Conservation (phyloP, 2,113 vertebrate genomes). For the Thalassoma bifasciatum region DNA sequence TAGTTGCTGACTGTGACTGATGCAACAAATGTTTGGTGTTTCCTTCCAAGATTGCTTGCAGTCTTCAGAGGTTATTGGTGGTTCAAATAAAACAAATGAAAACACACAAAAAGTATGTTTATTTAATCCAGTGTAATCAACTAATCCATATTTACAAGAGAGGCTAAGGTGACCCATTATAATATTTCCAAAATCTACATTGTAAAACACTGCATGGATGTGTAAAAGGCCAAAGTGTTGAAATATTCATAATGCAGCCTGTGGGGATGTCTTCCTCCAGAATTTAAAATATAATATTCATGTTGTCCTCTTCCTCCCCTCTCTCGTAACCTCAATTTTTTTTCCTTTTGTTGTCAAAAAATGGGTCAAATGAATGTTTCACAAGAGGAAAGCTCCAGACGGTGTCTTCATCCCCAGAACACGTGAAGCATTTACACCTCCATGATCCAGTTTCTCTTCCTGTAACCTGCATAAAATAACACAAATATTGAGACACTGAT, state of each 20-base stretch:
- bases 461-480: not conserved
- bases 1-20: too few species aligned
- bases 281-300: slow-evolving; percentile 73
- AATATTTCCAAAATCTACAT: slow-evolving; percentile 20
- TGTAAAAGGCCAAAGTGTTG: slow-evolving; percentile 38
- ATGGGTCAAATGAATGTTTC: slow-evolving; percentile 56
- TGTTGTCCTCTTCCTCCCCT: slow-evolving; percentile 45
- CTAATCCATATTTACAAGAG: not conserved
- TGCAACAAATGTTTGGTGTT: too few species aligned
- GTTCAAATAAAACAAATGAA: not conserved
- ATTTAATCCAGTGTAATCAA: not conserved
- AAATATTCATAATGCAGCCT: slow-evolving; percentile 67
- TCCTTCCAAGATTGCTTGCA: too few species aligned
- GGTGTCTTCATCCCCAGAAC: slow-evolving; percentile 7
- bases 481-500: not conserved
- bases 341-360: slow-evolving; percentile 49
- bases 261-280: slow-evolving; percentile 41
- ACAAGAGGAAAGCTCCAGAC: slow-evolving; percentile 5
- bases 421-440: slow-evolving; percentile 3
- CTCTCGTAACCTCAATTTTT: slow-evolving; percentile 37
- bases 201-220: slow-evolving; percentile 22
- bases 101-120: not conserved
- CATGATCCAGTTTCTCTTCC: not conserved
- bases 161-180: not conserved
- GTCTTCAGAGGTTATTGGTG: not conserved